Evolutionary conservation across 2,888 invertebrate species (phyloP).

Genomic region (Pheosia tremula): DNA sequence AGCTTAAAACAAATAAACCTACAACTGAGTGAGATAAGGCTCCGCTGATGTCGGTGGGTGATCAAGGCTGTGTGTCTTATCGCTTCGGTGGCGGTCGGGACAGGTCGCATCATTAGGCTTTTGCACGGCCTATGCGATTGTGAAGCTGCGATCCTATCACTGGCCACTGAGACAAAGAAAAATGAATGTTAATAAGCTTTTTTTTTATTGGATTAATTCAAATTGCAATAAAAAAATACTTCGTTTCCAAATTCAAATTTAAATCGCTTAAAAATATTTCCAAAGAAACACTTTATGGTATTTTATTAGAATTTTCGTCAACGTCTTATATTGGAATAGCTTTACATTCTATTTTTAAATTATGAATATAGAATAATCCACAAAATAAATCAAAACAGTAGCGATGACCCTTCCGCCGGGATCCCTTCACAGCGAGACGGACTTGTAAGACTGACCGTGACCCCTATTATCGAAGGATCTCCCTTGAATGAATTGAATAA

Average conservation of each 20-base stretch:
- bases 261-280: too few relatives aligned
- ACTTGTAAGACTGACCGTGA: conserved; percentile 37
- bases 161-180: conserved; percentile 2
- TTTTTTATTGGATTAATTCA: not conserved
- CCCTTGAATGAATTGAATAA: conserved; percentile 15
- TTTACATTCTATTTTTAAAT: too few relatives aligned
- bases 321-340: too few relatives aligned
- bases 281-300: too few relatives aligned
- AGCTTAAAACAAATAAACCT: conserved; percentile 83
- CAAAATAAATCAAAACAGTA: too few relatives aligned
- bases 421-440: not conserved
- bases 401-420: not conserved
- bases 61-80: conserved; percentile 66
- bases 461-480: conserved; percentile 28
- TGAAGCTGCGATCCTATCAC: conserved; percentile 10
- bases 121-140: conserved; percentile 19
- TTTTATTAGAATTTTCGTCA: too few relatives aligned
- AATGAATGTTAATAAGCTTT: conserved; percentile 3
- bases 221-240: not conserved
- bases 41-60: conserved; percentile 68
- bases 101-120: conserved; percentile 35
- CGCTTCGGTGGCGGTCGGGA: conserved; percentile 36
- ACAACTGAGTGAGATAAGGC: conserved; percentile 70
- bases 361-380: too few relatives aligned
- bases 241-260: too few relatives aligned